Percentiles rank a stretch among this genome's conserved stretches.
Evolutionary conservation across 2,113 vertebrate species (phyloP).

Genomic region (Aptenodytes patagonicus): DNA sequence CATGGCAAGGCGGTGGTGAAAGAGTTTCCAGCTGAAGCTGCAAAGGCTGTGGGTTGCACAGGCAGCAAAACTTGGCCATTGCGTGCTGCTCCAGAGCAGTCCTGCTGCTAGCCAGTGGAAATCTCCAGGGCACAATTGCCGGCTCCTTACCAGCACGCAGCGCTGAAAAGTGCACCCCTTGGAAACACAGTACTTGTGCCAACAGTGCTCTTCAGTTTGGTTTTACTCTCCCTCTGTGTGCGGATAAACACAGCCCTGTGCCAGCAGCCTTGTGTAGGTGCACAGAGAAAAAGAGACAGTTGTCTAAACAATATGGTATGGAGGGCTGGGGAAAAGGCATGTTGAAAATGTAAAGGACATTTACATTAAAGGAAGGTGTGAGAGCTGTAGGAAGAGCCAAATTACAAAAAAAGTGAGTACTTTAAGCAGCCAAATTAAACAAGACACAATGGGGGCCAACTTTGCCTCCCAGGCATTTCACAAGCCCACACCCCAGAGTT

Average conservation of each 20-base stretch:
- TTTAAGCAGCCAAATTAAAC: constrained; percentile 63
- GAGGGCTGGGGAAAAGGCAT: constrained; percentile 14
- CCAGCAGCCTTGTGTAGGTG: background rate
- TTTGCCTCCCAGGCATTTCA: constrained; percentile 54
- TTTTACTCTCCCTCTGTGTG: background rate
- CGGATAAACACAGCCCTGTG: background rate
- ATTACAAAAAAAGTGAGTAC: constrained; percentile 5
- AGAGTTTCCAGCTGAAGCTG: background rate
- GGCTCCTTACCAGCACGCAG: background rate
- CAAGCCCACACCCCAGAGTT: constrained; percentile 16
- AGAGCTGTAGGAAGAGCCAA: constrained; percentile 61
- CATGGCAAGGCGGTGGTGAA: background rate
- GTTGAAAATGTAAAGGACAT: constrained; percentile 59
- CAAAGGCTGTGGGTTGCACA: background rate
- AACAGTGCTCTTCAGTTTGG: fast-evolving
- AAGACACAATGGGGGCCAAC: constrained; percentile 43
- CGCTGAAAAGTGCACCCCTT: background rate
- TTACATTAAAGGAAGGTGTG: constrained; percentile 55
- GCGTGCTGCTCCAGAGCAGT: background rate
- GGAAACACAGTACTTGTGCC: background rate
- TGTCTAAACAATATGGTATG: background rate
- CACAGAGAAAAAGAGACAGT: background rate
- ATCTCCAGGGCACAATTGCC: background rate
- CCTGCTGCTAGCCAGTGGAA: background rate
- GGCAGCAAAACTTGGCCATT: background rate